Evolutionary conservation across 2,888 invertebrate genomes (phyloP).

Genomic region (Orthonevra nobilis): DNA sequence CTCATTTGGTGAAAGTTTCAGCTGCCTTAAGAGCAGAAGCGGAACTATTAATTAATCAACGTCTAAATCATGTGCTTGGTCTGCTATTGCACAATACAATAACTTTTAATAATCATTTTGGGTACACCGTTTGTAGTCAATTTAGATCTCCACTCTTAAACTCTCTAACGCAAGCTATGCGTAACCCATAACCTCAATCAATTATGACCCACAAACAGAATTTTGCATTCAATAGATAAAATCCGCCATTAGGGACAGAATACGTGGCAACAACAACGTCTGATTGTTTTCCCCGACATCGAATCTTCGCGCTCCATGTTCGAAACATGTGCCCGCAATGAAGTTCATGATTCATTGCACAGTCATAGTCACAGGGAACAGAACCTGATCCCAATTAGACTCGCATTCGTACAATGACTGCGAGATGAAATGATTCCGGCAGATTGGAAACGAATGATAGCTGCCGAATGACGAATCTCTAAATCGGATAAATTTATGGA

Average conservation of each 20-base stretch:
- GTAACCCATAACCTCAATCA: constrained; percentile 14
- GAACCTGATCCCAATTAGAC: constrained; percentile 44
- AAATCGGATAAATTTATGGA: constrained; percentile 10
- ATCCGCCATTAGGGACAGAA: constrained; percentile 42
- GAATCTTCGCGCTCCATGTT: no score
- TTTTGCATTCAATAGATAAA: constrained; percentile 17
- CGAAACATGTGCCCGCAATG: constrained; percentile 22
- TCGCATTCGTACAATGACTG: neutral
- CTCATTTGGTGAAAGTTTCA: no score
- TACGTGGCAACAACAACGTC: constrained; percentile 3
- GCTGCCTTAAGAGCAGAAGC: no score
- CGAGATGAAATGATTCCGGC: constrained; percentile 20
- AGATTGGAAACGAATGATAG: constrained; percentile 29
- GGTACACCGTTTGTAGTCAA: no score
- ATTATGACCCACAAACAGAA: neutral
- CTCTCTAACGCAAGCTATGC: neutral
- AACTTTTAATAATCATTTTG: no score
- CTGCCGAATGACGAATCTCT: constrained; percentile 20
- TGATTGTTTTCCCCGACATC: constrained; percentile 5
- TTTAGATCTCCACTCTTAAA: no score
- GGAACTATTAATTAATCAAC: no score
- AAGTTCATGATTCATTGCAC: constrained; percentile 33
- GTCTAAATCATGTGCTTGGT: no score
- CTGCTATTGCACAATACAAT: no score
- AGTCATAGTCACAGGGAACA: neutral